phyloP scores from a whole-genome alignment of 2,113 vertebrate species.

The Oenanthe melanoleuca region DNA sequence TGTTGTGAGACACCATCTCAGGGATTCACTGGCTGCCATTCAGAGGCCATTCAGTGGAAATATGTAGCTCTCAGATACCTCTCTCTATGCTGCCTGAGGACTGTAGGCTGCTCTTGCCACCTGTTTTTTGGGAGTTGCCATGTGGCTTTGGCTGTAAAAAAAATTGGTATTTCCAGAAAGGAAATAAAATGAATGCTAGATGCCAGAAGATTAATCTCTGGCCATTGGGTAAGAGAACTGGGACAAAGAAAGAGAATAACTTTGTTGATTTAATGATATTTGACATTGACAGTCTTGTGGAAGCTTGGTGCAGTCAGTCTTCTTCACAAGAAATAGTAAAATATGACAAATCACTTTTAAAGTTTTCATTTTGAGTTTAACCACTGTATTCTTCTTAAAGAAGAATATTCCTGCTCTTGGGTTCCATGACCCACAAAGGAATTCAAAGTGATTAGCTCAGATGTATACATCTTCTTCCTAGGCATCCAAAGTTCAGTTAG shows the following conservation, averaged over 20 bases:
- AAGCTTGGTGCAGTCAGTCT: background rate
- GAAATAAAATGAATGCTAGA: background rate
- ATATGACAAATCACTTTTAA: background rate
- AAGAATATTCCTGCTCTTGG: background rate
- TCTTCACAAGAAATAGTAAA: background rate
- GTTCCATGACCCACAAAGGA: background rate
- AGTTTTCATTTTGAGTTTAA: background rate
- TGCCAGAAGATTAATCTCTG: background rate
- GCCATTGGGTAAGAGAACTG: background rate
- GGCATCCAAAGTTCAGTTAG: background rate
- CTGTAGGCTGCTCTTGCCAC: background rate
- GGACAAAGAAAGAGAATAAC: background rate
- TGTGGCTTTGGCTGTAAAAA: background rate
- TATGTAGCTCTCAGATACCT: rapidly evolving
- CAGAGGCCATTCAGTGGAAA: background rate
- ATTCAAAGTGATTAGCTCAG: background rate
- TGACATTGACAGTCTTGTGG: background rate
- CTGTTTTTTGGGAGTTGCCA: background rate
- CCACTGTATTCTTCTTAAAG: background rate
- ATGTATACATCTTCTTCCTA: background rate
- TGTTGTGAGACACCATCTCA: rapidly evolving
- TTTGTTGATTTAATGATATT: background rate
- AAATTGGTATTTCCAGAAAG: background rate
- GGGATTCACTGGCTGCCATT: background rate
- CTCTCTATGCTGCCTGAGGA: background rate